Base-by-base conservation (phyloP, 2,113 vertebrate species). In the Hippocampus comes region DNA sequence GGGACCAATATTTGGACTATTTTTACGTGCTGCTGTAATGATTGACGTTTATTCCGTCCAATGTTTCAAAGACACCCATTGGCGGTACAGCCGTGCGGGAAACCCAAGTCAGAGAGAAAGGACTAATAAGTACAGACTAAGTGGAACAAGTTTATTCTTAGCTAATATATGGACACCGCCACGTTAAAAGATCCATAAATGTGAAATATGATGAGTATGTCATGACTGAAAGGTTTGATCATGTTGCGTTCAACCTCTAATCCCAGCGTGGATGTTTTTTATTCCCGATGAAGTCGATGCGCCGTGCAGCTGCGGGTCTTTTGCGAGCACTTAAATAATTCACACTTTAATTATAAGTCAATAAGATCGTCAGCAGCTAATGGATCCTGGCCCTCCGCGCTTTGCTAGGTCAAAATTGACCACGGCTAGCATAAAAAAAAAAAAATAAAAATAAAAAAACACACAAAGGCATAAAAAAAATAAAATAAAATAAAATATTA, bases 261-360 rank as follows among this genome's bases (percentile, higher is more conserved):
- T 56, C 21, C 53, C n/a, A 10, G 21, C 53, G 53, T 23, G 53
- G 9, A 60, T 65, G 4, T 21, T 53, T 72, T 56, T 21, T 73
- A 48, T 25, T 63, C 56, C 49, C 41, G 49, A 20, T 9, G 20
- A 53, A 53, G 49, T 55, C 53, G 11, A 8, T 2, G 7, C 51
- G 8, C 5, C 51, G 53, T 55, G 53, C 21, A 60, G 57, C 68
- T 61, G 60, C 68, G 14, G 59, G 7, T 53, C 49, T 53, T 48
- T 20, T 21, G 53, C 67, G 72, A 82, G 74, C 68, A 71, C 46
- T 77, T 88, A 75, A 90, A 88, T 90, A 78, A 90, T 90, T 88
- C 73, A 82, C 74, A 63, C 57, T 72, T 76, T 84, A 88, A 89
- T 90, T 84, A 87, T 75, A 53, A 86, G 71, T 89, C 88, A 83